Evolutionary conservation across 2,797 vertebrate species (phyloP), one percentile per base, ranked within the genome.

Genomic region (Echiichthys vipera): DNA sequence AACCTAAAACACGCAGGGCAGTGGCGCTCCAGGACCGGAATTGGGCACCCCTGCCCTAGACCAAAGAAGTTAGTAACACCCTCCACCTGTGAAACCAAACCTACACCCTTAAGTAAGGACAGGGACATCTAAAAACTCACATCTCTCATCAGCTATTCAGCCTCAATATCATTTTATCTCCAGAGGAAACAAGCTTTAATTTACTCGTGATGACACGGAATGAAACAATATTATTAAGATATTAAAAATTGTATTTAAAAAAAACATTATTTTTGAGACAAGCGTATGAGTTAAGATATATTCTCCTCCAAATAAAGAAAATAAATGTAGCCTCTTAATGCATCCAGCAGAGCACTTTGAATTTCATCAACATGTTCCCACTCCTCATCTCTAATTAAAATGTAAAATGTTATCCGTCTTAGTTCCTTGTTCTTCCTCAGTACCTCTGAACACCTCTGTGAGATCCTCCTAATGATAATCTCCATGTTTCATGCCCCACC

Each of bases 381-480:
- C 25, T 70, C 42, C 29, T 83, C 34, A 57, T 74, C 63, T 85
- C 36, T 81, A 69, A 87, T 89, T 88, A 85, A 77, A 83, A 84
- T 86, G 77, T 73, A 80, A 86, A 75, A 72, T 70, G 71, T 55
- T 54, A 83, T 74, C 70, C 53, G 9, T 74, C 69, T 84, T 81
- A 84, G 80, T 75, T 85, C 56, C 61, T 71, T 71, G 82, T 86
- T 87, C 82, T 82, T 83, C 65, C 39, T 86, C 82, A 80, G 45
- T 77, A 64, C 74, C 83, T 78, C 76, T 56, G 71, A 88, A 80
- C 64, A 72, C 73, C 43, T 77, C 76, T 20, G 71, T 51, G 68
- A 87, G 67, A 88, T 84, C 76, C 54, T 53, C 27, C 64, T 73
- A 85, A 86, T 90, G 86, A 89, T 92, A 92, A 94, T 93, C 90